Evolutionary conservation across 2,888 invertebrate species (phyloP).

Genomic region (Limnephilus auricula): DNA sequence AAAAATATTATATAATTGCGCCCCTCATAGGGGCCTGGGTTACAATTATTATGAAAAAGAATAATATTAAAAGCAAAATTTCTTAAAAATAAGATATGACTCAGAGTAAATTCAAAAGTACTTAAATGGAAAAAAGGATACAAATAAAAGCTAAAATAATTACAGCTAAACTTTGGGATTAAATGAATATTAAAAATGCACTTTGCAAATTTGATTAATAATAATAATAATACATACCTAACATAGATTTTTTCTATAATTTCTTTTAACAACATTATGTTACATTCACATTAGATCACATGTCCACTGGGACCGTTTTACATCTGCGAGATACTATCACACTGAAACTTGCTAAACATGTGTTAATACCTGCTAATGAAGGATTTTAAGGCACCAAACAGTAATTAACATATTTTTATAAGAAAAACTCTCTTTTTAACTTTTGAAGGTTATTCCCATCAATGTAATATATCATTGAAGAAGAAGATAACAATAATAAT

Average conservation of each 20-base stretch:
- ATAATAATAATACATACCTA: not conserved
- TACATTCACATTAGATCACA: conserved; percentile 40
- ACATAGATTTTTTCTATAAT: conserved; percentile 8
- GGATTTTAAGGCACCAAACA: conserved; percentile 31
- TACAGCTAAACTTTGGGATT: conserved; percentile 54
- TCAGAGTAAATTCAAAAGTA: conserved; percentile 43
- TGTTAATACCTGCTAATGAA: not conserved
- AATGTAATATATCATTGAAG: no score
- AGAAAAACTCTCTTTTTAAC: no score
- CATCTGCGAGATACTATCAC: conserved; percentile 25
- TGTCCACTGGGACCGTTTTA: conserved; percentile 22
- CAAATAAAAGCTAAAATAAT: conserved; percentile 46
- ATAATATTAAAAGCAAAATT: conserved; percentile 38
- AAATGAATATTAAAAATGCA: conserved; percentile 44
- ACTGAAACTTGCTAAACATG: conserved; percentile 7
- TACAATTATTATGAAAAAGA: conserved; percentile 24
- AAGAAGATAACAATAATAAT: no score
- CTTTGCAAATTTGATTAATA: conserved; percentile 5
- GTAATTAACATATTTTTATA: not conserved
- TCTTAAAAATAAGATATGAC: conserved; percentile 41
- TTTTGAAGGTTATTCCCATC: no score
- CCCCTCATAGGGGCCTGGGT: conserved; percentile 7
- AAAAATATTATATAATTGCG: conserved; percentile 29
- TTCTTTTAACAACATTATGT: conserved; percentile 17
- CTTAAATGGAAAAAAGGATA: conserved; percentile 22